A percentile compares a stretch with the other conserved stretches of the same genome.
These are phyloP conservation scores for Hyphantria cunea DNA, from an alignment of 1,140 invertebrate species.

Conservation along the genomic window DNA sequence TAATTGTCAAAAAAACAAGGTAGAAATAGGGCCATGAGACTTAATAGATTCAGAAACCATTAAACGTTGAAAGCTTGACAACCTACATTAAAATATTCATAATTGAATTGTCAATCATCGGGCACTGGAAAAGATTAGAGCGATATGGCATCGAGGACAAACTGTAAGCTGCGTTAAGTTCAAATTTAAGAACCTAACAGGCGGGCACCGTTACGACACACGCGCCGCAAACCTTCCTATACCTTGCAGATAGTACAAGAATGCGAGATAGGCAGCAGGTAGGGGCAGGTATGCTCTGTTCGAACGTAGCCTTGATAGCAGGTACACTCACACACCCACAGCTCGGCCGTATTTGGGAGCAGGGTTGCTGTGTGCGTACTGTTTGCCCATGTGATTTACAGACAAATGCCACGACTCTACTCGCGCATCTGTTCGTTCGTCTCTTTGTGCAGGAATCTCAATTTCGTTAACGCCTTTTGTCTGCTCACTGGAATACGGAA, in stretches of 20 bases:
- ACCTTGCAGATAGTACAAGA: conserved; percentile 73
- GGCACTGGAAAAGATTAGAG: conserved; percentile 35
- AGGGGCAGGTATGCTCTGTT: conserved; percentile 59
- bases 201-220: conserved; percentile 67
- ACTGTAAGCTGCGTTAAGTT: conserved; percentile 40
- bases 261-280: conserved; percentile 71
- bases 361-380: conserved; percentile 52
- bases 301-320: conserved; percentile 55
- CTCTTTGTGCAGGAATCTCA: conserved; percentile 65
- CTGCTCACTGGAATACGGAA: conserved; percentile 57
- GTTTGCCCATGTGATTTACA: conserved; percentile 78
- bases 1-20: too few species aligned
- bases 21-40: not conserved
- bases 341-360: conserved; percentile 26
- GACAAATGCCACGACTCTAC: conserved; percentile 68
- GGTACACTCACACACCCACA: conserved; percentile 52
- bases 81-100: conserved; percentile 49
- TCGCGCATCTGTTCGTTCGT: conserved; percentile 69
- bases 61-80: conserved; percentile 46
- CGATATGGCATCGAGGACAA: conserved; percentile 42
- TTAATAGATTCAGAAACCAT: conserved; percentile 28
- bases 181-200: conserved; percentile 45
- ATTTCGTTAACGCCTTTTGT: conserved; percentile 75
- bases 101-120: conserved; percentile 54
- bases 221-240: conserved; percentile 58